Evolutionary conservation across 1,140 invertebrate species (phyloP).

Genomic region (Hylaeus anthracinus): DNA sequence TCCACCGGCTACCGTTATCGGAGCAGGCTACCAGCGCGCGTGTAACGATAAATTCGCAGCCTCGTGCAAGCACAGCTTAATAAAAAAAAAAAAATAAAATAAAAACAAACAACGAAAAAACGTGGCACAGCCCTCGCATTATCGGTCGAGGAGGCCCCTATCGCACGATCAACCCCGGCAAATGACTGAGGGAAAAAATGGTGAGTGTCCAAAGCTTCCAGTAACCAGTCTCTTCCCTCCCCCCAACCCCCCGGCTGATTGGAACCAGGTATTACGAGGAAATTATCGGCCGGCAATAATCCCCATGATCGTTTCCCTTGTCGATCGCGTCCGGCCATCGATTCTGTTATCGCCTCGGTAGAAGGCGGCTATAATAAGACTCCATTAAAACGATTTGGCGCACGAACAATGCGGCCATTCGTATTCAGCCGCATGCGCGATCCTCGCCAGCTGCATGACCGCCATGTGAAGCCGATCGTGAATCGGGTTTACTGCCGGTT

Average conservation of each 20-base stretch:
- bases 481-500: slow-evolving; percentile 62
- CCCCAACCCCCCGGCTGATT: neutral
- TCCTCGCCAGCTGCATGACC: slow-evolving; percentile 60
- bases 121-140: no score
- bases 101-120: no score
- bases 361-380: slow-evolving; percentile 59
- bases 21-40: no score
- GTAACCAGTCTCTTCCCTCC: no score
- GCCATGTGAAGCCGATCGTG: slow-evolving; percentile 63
- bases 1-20: no score
- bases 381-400: slow-evolving; percentile 62
- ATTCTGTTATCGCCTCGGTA: slow-evolving; percentile 30
- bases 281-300: slow-evolving; percentile 24
- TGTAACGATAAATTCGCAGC: no score
- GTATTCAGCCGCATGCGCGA: slow-evolving; percentile 55
- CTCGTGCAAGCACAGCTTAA: no score
- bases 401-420: slow-evolving; percentile 58
- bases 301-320: slow-evolving; percentile 11
- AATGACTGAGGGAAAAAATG: no score
- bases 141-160: no score
- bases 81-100: no score
- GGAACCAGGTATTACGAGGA: slow-evolving; percentile 7
- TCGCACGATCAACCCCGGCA: no score
- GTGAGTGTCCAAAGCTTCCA: no score
- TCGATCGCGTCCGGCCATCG: slow-evolving; percentile 28